These are phyloP conservation scores for Stenolophus ochropezus DNA, from an alignment of 2,888 invertebrate species.

Conservation along the genomic window DNA sequence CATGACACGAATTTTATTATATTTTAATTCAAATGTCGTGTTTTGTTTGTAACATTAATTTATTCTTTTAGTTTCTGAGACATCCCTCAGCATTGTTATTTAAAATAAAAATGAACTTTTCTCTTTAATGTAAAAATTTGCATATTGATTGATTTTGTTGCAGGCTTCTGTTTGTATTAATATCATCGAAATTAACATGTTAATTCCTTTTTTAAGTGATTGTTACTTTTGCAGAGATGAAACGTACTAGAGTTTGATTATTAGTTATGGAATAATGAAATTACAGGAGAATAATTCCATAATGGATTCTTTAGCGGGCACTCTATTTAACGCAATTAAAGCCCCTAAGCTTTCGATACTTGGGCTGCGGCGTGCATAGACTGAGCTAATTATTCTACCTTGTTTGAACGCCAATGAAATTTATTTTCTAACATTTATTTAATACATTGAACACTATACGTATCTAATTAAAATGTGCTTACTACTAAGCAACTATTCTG, in stretches of 20 bases:
- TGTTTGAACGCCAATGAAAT: not conserved
- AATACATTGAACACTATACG: conserved; percentile 1
- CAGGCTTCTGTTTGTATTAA: conserved; percentile 9
- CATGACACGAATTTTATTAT: too few relatives aligned
- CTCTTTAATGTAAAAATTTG: conserved; percentile 20
- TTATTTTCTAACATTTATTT: conserved; percentile 21
- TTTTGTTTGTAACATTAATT: too few relatives aligned
- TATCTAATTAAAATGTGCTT: conserved; percentile 28
- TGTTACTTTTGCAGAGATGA: not conserved
- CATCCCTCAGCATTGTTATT: not conserved
- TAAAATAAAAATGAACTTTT: conserved; percentile 15
- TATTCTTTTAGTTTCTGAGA: too few relatives aligned
- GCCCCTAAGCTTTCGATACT: not conserved
- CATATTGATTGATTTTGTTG: conserved; percentile 37
- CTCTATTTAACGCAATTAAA: not conserved
- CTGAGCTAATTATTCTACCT: conserved; percentile 3
- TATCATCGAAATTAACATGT: conserved; percentile 28
- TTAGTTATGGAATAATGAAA: not conserved
- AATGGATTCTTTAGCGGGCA: not conserved
- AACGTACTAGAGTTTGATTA: not conserved
- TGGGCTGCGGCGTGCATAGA: not conserved
- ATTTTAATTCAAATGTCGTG: too few relatives aligned
- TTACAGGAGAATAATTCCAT: not conserved
- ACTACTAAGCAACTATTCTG: conserved; percentile 27
- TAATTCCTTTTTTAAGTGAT: conserved; percentile 32